phyloP scores from a whole-genome alignment of 2,888 invertebrate genomes.

The Clostera curtula region DNA sequence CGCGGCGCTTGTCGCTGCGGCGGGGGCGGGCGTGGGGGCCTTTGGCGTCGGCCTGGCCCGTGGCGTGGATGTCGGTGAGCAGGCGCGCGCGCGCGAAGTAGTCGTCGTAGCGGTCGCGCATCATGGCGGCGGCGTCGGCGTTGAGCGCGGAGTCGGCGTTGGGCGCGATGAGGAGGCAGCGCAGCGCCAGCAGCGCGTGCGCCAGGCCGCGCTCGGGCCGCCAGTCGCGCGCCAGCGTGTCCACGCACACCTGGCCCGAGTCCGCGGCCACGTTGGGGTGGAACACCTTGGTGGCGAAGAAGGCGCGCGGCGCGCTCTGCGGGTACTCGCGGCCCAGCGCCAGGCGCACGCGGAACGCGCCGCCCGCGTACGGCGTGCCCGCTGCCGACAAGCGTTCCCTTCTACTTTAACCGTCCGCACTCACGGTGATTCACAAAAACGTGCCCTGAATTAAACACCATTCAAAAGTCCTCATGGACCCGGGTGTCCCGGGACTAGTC shows the following conservation, averaged over 20 bases:
- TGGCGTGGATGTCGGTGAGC: slow-evolving; percentile 61
- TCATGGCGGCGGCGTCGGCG: slow-evolving; percentile 95
- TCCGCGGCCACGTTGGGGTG: slow-evolving; percentile 96
- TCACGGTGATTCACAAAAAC: no score
- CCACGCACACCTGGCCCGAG: slow-evolving; percentile 95
- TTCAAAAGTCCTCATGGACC: no score
- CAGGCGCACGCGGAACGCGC: slow-evolving; percentile 91
- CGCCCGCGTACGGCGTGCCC: slow-evolving; percentile 93
- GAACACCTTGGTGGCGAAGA: slow-evolving; percentile 96
- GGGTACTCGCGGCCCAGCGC: slow-evolving; percentile 95
- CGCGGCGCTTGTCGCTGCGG: slow-evolving; percentile 65
- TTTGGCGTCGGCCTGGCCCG: slow-evolving; percentile 68
- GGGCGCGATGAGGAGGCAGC: slow-evolving; percentile 96
- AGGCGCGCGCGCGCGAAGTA: slow-evolving; percentile 79
- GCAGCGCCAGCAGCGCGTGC: slow-evolving; percentile 92
- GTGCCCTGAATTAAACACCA: no score
- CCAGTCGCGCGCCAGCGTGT: slow-evolving; percentile 97
- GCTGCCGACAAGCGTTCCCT: slow-evolving; percentile 77
- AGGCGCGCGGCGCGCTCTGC: slow-evolving; percentile 92
- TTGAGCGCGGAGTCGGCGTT: slow-evolving; percentile 98
- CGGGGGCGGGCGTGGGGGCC: slow-evolving; percentile 50
- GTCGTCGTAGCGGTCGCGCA: slow-evolving; percentile 94
- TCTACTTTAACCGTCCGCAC: no score
- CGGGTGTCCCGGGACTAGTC: no score
- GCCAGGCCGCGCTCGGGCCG: slow-evolving; percentile 95